Base-by-base conservation (phyloP, 2,113 vertebrate species). In the Daphoenositta chrysoptera region DNA sequence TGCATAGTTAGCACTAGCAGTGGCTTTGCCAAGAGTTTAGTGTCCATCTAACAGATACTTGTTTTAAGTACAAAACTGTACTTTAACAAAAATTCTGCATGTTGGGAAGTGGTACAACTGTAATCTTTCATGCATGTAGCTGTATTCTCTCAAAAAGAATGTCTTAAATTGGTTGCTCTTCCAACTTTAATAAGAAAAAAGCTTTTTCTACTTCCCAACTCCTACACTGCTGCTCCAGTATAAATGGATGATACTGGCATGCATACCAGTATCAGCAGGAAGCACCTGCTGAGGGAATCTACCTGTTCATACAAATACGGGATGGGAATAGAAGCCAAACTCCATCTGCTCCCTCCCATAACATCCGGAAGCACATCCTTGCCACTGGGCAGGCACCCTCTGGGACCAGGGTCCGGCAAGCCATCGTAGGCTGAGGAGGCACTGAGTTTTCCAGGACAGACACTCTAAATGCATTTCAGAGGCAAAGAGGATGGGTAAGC, bases 1-100 rank as follows among this genome's bases (percentile, higher is more conserved):
- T 40, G 31, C 0, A 0, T 33, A 13, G 22, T 63, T 82, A 76
- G 42, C 54, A 11, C 10, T 75, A 5, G 14, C 27, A 12, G 2
- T 63, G 33, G 3, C 39, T 93, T 72, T 77, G 66, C n/a, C 71
- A 28, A 11, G 42, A 76, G 31, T 35, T 76, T 56, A 30, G 19
- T 9, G 2, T 56, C 37, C 31, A 44, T 54, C 47, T 54, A 61
- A 22, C 13, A 13, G 28, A 15, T 19, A 22, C 35, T 23, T 66
- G 3, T 65, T 61, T 40, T 44, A 54, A 71, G 61, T 44, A 71
- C 20, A 75, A 47, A 87, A 39, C 19, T 30, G 10, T 51, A 39
- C n/a, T n/a, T n/a, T n/a, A n/a, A n/a, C n/a, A n/a, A n/a, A n/a
- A n/a, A 42, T 66, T 75, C 39, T 77, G 54, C 33, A 1, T 30